Evolutionary conservation across 2,888 invertebrate genomes (phyloP).

Genomic region (Agrochola lota): DNA sequence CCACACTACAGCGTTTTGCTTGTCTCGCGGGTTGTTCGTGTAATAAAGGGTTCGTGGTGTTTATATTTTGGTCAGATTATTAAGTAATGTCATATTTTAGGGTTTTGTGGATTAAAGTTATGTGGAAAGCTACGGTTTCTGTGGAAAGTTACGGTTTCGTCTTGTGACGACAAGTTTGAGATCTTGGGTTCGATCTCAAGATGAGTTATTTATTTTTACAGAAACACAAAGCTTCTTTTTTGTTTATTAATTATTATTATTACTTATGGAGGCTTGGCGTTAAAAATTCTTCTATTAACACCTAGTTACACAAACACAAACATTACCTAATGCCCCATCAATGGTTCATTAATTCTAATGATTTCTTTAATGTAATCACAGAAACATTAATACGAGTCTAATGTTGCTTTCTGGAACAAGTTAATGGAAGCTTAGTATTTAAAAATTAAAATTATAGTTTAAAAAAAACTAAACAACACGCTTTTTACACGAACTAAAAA

Average conservation of each 20-base stretch:
- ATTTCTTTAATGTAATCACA: too few relatives aligned
- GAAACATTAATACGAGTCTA: too few relatives aligned
- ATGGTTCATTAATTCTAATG: too few relatives aligned
- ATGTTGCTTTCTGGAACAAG: too few relatives aligned
- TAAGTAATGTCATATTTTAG: slow-evolving; percentile 2
- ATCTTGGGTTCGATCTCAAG: neutral
- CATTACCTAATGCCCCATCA: too few relatives aligned
- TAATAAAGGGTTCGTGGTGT: slow-evolving; percentile 39
- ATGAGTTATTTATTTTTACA: neutral
- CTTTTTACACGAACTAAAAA: too few relatives aligned
- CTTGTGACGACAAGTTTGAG: neutral
- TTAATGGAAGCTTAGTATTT: too few relatives aligned
- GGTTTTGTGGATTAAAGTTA: neutral
- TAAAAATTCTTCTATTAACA: neutral
- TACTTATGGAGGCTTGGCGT: neutral
- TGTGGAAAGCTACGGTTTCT: neutral
- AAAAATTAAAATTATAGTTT: too few relatives aligned
- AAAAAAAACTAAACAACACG: too few relatives aligned
- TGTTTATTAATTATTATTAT: neutral
- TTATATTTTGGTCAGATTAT: slow-evolving; percentile 46
- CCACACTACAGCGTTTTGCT: slow-evolving; percentile 42
- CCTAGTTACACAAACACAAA: too few relatives aligned
- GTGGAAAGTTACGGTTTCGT: neutral
- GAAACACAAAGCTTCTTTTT: neutral
- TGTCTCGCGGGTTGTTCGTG: slow-evolving; percentile 39